Percentiles rank a stretch among this genome's conserved stretches.
Evolutionary conservation across 2,888 invertebrate genomes (phyloP).

Genomic region (Agrotis ipsilon): DNA sequence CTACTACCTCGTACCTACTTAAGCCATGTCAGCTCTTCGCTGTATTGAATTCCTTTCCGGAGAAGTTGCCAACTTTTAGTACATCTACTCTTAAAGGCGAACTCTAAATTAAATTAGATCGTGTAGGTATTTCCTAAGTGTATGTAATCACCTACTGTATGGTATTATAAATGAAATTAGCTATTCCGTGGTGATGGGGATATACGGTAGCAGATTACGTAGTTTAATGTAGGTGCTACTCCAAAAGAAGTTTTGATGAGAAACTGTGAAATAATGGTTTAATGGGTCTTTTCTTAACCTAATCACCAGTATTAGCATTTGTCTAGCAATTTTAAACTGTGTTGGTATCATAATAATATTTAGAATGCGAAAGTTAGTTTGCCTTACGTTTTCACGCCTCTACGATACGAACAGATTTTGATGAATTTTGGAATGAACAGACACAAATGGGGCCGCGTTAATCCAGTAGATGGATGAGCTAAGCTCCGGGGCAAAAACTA

Average conservation of each 20-base stretch:
- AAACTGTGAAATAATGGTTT: no score
- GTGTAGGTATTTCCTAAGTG: constrained; percentile 5
- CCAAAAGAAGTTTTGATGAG: no score
- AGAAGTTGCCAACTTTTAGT: constrained; percentile 55
- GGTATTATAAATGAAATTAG: constrained; percentile 20
- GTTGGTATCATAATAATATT: neutral
- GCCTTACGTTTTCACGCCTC: no score
- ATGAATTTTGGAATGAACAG: no score
- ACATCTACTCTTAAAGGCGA: constrained; percentile 10
- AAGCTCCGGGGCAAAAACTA: no score
- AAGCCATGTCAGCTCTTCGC: constrained; percentile 47
- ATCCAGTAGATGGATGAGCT: no score
- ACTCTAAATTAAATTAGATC: constrained; percentile 40
- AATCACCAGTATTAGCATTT: neutral
- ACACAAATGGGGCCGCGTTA: no score
- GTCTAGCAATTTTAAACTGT: neutral
- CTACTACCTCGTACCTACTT: constrained; percentile 22
- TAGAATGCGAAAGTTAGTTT: no score
- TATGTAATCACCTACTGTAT: constrained; percentile 7
- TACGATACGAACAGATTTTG: no score
- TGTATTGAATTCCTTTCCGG: constrained; percentile 53
- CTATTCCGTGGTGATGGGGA: neutral
- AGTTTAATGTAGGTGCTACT: neutral
- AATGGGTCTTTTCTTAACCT: no score
- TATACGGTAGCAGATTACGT: no score